phyloP scores from a whole-genome alignment of 2,797 vertebrate genomes.

The Antennarius maculatus region DNA sequence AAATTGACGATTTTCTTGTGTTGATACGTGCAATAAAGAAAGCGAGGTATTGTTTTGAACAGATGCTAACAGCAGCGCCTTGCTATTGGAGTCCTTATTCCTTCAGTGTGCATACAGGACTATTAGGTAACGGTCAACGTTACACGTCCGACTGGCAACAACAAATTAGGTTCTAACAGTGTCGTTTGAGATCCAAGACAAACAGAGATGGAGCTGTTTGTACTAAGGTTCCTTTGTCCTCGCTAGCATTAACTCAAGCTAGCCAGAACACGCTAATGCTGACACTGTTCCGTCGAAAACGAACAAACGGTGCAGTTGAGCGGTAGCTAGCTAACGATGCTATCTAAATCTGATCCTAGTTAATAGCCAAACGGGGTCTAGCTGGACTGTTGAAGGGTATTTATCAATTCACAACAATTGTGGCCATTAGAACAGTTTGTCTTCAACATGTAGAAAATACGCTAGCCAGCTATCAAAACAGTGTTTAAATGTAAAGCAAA shows the following conservation, averaged over 20 bases:
- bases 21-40: background rate
- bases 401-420: background rate
- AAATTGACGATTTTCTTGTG: background rate
- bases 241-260: conserved; percentile 56
- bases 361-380: conserved; percentile 20
- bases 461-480: conserved; percentile 37
- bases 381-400: conserved; percentile 1
- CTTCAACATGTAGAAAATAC: conserved; percentile 1
- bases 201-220: conserved; percentile 29
- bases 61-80: conserved; percentile 46
- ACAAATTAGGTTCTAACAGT: background rate
- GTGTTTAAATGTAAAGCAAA: conserved; percentile 49
- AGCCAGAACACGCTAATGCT: conserved; percentile 57
- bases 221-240: conserved; percentile 77
- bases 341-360: conserved; percentile 57
- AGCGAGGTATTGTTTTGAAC: conserved; percentile 48
- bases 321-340: conserved; percentile 61
- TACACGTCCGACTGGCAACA: background rate
- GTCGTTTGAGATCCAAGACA: conserved; percentile 2
- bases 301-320: conserved; percentile 49
- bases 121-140: background rate
- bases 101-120: background rate
- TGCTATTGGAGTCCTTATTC: conserved; percentile 5
- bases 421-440: too few relatives aligned
- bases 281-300: conserved; percentile 27